Evolutionary conservation across 2,113 vertebrate genomes (phyloP), one percentile per base, ranked within the genome.

Genomic region (Sigmodon hispidus): DNA sequence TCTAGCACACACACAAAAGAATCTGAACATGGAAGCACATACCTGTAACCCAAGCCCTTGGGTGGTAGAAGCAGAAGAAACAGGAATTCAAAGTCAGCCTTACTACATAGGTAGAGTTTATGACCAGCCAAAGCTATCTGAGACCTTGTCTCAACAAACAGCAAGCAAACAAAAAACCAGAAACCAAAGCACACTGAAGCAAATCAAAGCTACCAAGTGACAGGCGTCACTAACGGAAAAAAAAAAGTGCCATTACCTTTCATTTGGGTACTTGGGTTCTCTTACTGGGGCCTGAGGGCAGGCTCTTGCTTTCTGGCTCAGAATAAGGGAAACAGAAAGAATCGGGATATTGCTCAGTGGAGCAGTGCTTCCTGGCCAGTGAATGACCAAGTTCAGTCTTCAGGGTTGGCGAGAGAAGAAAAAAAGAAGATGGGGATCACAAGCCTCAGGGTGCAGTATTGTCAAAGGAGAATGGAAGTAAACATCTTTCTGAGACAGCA

Each of bases 181-280:
- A 61, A 43, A 2, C 22, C 24, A 76, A 76, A 40, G 3, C 15
- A 50, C 13, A 77, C 10, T 5, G 59, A 59, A 9, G 40, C 52
- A 57, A 55, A 80, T 22, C 77, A 80, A 80, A 55, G 50, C 48
- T 52, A 52, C 48, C 50, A 52, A 55, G 17, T 36, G 34, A 55
- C 17, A 34, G 4, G 4, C 36, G 31, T 6, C 31, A 43, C 79
- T 43, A 80, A 90, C n/a, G n/a, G n/a, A 92, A 90, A 73, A 65
- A 86, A 69, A 93, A 84, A 11, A 6, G 65, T 36, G 67, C 55
- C 80, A 90, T 88, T 90, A 92, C 79, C 81, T 96, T 85, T 75
- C 36, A 90, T 48, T 76, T 89, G 65, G 52, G 85, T 50, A 55
- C 77, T 94, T 91, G 52, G 48, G 72, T 63, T 61, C 89, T 91